Evolutionary conservation across 2,888 invertebrate species (phyloP).

Genomic region (Allacma fusca): DNA sequence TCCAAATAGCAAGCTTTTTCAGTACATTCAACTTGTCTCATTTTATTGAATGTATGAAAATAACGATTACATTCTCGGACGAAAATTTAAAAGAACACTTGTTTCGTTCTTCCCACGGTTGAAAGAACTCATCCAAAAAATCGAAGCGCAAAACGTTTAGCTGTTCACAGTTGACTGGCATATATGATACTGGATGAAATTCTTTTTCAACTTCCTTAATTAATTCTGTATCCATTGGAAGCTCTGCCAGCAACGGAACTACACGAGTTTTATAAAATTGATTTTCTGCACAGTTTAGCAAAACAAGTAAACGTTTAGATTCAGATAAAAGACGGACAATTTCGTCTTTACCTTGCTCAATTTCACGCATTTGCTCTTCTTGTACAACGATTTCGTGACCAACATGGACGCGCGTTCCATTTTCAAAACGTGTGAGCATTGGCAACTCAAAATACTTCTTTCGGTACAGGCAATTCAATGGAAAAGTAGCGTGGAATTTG

Average conservation of each 20-base stretch:
- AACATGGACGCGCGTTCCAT: neutral
- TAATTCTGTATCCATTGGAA: neutral
- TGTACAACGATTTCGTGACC: neutral
- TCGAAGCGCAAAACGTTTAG: neutral
- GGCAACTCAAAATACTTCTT: neutral
- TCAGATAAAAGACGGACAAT: neutral
- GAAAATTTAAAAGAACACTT: neutral
- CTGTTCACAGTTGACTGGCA: neutral
- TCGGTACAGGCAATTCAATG: neutral
- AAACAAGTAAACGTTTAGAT: neutral
- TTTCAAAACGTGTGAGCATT: neutral
- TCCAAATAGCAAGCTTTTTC: neutral
- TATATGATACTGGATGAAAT: conserved; percentile 1
- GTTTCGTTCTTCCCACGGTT: neutral
- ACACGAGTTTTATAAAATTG: neutral
- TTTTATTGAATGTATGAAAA: no score
- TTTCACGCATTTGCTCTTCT: neutral
- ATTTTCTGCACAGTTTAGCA: neutral
- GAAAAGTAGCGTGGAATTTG: neutral
- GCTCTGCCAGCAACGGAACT: neutral
- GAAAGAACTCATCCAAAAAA: neutral
- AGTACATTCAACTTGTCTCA: neutral
- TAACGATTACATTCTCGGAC: neutral
- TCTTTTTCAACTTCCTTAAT: neutral
- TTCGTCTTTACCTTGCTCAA: neutral